Percentiles rank a stretch among this genome's conserved stretches.
phyloP scores from a whole-genome alignment of 1,140 invertebrate species.

The Penaeus indicus region DNA sequence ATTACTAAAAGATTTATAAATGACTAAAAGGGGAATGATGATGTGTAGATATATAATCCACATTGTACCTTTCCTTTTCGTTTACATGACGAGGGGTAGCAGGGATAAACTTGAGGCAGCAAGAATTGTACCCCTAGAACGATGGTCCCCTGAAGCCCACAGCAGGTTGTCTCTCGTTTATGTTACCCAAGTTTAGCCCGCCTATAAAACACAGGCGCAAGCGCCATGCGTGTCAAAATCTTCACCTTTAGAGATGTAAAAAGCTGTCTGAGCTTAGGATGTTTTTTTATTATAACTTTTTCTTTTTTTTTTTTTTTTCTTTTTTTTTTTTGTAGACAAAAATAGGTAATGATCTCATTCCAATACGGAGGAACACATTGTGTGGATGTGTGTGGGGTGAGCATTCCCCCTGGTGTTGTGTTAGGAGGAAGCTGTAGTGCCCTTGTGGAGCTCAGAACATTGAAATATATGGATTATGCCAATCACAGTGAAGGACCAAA shows the following conservation, averaged over 20 bases:
- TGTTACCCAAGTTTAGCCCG: constrained; percentile 46
- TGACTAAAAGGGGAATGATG: too few relatives aligned
- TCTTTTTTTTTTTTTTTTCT: constrained; percentile 49
- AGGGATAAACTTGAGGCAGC: constrained; percentile 73
- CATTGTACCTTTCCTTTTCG: constrained; percentile 65
- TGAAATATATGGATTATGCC: constrained; percentile 46
- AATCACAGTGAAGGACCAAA: constrained; percentile 60
- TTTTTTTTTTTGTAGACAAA: constrained; percentile 56
- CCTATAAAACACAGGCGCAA: constrained; percentile 61
- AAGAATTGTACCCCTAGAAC: constrained; percentile 74
- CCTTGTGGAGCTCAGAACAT: constrained; percentile 59
- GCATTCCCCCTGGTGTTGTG: constrained; percentile 48
- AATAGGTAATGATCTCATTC: constrained; percentile 63
- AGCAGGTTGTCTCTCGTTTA: constrained; percentile 46
- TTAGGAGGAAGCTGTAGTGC: constrained; percentile 37
- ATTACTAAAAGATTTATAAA: too few relatives aligned
- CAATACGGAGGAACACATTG: constrained; percentile 61
- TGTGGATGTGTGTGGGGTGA: constrained; percentile 52
- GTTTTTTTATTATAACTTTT: constrained; percentile 32
- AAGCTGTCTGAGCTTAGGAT: constrained; percentile 55
- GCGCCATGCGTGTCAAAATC: constrained; percentile 51
- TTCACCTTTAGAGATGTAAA: constrained; percentile 55
- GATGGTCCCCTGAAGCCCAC: constrained; percentile 69
- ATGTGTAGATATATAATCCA: too few relatives aligned
- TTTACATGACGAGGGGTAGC: constrained; percentile 76